Base-by-base conservation (phyloP, 2,888 invertebrate genomes). In the Branchipolynoe longqiensis region DNA sequence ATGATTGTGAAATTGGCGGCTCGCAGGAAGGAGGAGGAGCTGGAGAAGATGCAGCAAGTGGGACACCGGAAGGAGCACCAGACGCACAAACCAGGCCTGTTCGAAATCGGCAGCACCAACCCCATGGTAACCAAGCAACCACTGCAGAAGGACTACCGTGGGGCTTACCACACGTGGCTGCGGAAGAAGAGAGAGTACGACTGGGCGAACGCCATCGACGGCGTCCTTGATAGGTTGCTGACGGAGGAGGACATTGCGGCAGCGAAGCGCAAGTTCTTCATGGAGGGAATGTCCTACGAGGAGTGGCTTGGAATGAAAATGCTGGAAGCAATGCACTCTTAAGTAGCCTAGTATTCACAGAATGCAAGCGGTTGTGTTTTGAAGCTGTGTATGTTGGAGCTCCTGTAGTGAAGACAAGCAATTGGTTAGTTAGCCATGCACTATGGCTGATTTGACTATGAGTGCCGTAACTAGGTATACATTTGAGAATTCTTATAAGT, bases 231-330 rank as follows among this genome's bases (percentile, higher is more conserved):
- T 25, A 40, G 12, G 14, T 56, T 54, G 4, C 48, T 40, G 36
- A 48, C 48, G 41, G n/a, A 12, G 0, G 58, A 56, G 28, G 83
- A 83, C 38, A 14, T 74, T 4, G 58, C 54, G 2, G 36, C 48
- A 36, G 56, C 59, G 36, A 28, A 83, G 31, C 25, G 31, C 14
- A 58, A 74, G 22, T 48, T 86, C 58, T 36, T 74, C 25, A 48
- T 83, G 74, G 86, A 86, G n/a, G 86, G 86, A 14, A 86, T 86
- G 83, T 74, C 86, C 2, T 83, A 86, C 48, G 59, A 74, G 40
- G 86, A 86, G 62, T 86, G 86, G 86, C 74, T 86, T 12, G 86
- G 83, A 18, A 83, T 41, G 78, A 86, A 86, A 38, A 25, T 25
- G 1, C 36, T 74, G 0, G 74, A 86, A 54, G 25, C 62, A 14